phyloP scores from a whole-genome alignment of 2,888 invertebrate genomes.

The Oscheius myriophilus region DNA sequence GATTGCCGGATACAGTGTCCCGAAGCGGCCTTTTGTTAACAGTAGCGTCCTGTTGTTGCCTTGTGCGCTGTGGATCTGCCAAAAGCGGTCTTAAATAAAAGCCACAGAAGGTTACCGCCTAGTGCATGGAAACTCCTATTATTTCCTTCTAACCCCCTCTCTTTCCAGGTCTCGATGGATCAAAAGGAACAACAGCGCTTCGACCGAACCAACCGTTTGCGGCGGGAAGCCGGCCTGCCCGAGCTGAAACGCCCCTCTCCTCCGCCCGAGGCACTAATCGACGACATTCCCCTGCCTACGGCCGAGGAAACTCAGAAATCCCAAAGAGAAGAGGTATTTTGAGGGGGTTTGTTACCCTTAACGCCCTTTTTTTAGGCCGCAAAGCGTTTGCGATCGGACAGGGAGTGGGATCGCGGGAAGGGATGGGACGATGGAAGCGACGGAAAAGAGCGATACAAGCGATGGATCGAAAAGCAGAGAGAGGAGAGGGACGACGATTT shows the following conservation, averaged over 20 bases:
- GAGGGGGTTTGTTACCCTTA: not conserved
- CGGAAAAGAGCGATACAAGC: slow-evolving; percentile 47
- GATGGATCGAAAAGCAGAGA: slow-evolving; percentile 59
- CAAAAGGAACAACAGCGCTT: slow-evolving; percentile 1
- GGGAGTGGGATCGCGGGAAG: slow-evolving; percentile 63
- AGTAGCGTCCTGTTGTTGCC: too few relatives aligned
- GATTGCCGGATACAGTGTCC: too few relatives aligned
- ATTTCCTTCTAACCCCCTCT: not conserved
- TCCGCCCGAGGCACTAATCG: slow-evolving; percentile 31
- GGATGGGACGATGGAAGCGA: too few relatives aligned
- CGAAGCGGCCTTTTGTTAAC: too few relatives aligned
- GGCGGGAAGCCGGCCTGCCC: slow-evolving; percentile 24
- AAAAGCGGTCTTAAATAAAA: too few relatives aligned
- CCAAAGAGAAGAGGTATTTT: not conserved
- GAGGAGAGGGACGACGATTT: slow-evolving; percentile 66
- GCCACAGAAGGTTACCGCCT: too few relatives aligned
- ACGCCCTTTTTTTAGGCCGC: slow-evolving; percentile 31
- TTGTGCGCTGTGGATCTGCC: too few relatives aligned
- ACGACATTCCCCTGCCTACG: slow-evolving; percentile 49
- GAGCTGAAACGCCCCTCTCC: slow-evolving; percentile 33
- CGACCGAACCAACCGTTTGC: slow-evolving; percentile 18
- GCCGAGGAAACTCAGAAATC: slow-evolving; percentile 1
- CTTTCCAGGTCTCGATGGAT: slow-evolving; percentile 10
- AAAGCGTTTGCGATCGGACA: slow-evolving; percentile 44
- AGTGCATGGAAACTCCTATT: too few relatives aligned